Base-by-base conservation (phyloP, 2,113 vertebrate genomes). In the Macroglossus sobrinus region DNA sequence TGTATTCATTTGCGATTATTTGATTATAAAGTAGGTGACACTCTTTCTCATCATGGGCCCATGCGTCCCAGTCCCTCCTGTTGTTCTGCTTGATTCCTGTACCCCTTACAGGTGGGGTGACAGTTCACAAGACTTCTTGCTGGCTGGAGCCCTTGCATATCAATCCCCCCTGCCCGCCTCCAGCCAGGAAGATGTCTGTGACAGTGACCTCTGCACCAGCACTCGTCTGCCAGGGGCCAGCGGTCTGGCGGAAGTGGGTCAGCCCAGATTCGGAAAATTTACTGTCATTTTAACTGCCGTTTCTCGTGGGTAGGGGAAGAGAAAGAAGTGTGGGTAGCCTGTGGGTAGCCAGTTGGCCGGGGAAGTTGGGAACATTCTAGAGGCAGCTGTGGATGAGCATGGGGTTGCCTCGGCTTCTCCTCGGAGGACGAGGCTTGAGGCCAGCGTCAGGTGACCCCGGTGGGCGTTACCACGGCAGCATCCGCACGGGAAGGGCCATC, bases 321-420 rank as follows among this genome's bases (percentile, higher is more conserved):
- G 43, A 81, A 74, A 90, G 61, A 19, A 3, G 0, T 38, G 50
- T n/a, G 28, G 57, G 80, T 3, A 33, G 7, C 19, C 21, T 38
- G 50, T n/a, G 28, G 57, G 80, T 3, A 33, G 7, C 19, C 21
- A 7, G n/a, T 38, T 10, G 71, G 19, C 59, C 21, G 57, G 64
- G 78, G 16, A 53, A 21, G 3, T 9, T 43, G 55, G 45, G 18
- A 75, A 14, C 10, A 8, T 1, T 3, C 59, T 9, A 18, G 30
- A 61, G 33, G n/a, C 1, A 21, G 26, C 14, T 38, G 3, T 7
- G 9, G 33, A 57, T 8, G 40, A 47, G 26, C 64, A 1, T 0
- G 28, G 33, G 43, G 11, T 8, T 47, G 14, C 69, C 3, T 12
- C 75, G 22, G 0, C 15, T 76, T 80, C 64, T 28, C 4, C 64